Evolutionary conservation across 2,888 invertebrate species (phyloP), one percentile per base, ranked within the genome.

Genomic region (Endotricha flammealis): DNA sequence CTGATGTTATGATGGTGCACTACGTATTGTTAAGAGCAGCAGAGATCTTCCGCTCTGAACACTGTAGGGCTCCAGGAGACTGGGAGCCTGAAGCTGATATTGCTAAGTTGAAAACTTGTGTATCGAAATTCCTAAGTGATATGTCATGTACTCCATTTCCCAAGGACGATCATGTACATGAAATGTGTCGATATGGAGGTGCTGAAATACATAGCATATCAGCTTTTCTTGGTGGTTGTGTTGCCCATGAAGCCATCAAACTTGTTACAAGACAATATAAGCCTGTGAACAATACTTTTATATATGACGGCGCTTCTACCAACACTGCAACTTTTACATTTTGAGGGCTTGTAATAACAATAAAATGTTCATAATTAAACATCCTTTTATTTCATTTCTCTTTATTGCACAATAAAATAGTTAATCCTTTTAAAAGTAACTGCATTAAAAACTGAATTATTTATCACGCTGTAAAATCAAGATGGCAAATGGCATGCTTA

Each of bases 161-260:
- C 24, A 95, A 95, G 67, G 98, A 98, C 77, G 98, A 98, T 72
- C 93, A 94, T 60, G 91, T 98, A 16, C 97, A 98, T 76, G 98
- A 98, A 85, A 93, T 98, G 83, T 96, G 96, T 65, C 91, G 98
- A 17, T 98, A 96, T 78, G 99, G 98, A 7, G 98, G 96, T 6
- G 91, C 95, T 6, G 98, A 99, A 78, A 86, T 99, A 41, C 99
- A 99, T 75, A 94, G 96, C 16, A 91, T 99, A 7, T 96, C 98
- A 7, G 94, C 99, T 4, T 95, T 95, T 67, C 86, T 98, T 48
- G 93, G 92, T 44, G 99, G 98, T 2, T 94, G 96, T 68, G 94
- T 95, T 13, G 98, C 98, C 4, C 99, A 99, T 65, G 99, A 99
- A 88, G 92, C 93, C 3, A 96, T 98, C 47, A 99, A 99, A 87